Conservation (phyloP, 1,140 invertebrate genomes). For the Aphelenchoides besseyi region DNA sequence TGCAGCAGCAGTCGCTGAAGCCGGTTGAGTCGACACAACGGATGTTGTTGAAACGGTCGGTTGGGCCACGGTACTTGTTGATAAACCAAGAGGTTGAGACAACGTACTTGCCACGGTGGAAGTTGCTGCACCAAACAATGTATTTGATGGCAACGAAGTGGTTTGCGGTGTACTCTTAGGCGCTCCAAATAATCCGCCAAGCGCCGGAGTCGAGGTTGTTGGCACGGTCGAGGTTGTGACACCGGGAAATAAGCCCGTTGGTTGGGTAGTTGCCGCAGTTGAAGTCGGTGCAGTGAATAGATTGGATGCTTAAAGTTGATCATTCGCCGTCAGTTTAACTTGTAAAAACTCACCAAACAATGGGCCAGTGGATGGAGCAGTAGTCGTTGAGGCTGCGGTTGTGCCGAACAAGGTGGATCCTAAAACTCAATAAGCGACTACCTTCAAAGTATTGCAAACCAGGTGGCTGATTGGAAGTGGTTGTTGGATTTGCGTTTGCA, state of each 20-base stretch:
- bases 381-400: neutral
- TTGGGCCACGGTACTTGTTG: neutral
- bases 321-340: neutral
- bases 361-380: neutral
- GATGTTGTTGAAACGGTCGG: neutral
- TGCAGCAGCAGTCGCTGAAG: neutral
- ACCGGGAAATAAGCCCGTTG: too few relatives aligned
- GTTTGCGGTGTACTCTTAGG: neutral
- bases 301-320: too few relatives aligned
- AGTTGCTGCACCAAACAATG: too few relatives aligned
- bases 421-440: neutral
- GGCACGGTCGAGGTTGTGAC: too few relatives aligned
- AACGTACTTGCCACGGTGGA: too few relatives aligned
- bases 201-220: too few relatives aligned
- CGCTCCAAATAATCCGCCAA: neutral
- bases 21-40: neutral
- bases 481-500: too few relatives aligned
- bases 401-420: neutral
- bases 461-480: neutral
- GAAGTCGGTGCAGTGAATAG: too few relatives aligned
- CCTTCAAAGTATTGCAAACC: neutral
- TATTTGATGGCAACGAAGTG: neutral
- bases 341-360: neutral
- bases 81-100: neutral
- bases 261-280: too few relatives aligned